Evolutionary conservation across 1,140 invertebrate species (phyloP).

Genomic region (Macrostomum lignano): DNA sequence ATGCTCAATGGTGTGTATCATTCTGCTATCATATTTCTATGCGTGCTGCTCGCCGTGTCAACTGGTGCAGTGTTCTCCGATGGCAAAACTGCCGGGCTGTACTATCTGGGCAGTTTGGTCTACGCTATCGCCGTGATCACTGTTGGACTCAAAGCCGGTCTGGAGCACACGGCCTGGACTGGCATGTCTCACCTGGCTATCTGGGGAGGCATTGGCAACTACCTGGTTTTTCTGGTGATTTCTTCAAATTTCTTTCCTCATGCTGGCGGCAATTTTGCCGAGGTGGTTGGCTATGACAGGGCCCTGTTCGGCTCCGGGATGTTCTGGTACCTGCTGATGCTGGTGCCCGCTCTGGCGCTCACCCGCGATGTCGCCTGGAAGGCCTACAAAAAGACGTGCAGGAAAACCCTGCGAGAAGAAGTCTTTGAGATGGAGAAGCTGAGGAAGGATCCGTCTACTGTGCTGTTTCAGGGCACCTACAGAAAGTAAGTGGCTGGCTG

Average conservation of each 20-base stretch:
- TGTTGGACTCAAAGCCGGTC: conserved; percentile 78
- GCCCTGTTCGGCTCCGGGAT: conserved; percentile 57
- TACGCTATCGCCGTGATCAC: conserved; percentile 82
- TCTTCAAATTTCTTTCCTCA: conserved; percentile 74
- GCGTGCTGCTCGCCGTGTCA: too few species aligned
- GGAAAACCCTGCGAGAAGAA: too few species aligned
- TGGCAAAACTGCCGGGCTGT: too few species aligned
- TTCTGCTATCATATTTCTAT: too few species aligned
- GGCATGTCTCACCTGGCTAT: conserved; percentile 78
- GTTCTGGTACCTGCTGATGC: conserved; percentile 69
- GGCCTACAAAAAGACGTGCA: too few species aligned
- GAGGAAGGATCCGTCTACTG: too few species aligned
- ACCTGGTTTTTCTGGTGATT: conserved; percentile 65
- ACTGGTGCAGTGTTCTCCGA: too few species aligned
- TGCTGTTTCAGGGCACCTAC: too few species aligned
- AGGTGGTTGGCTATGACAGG: conserved; percentile 38
- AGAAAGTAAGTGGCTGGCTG: too few species aligned
- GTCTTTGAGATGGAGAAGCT: too few species aligned
- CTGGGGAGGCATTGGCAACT: conserved; percentile 71
- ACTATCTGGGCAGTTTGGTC: too few species aligned
- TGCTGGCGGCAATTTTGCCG: conserved; percentile 65
- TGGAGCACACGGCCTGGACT: conserved; percentile 86
- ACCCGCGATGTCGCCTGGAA: conserved; percentile 58
- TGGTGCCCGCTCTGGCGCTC: conserved; percentile 57
- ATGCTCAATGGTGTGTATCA: conserved; percentile 6